Evolutionary conservation across 2,888 invertebrate genomes (phyloP).

Genomic region (Thymelicus lineola): DNA sequence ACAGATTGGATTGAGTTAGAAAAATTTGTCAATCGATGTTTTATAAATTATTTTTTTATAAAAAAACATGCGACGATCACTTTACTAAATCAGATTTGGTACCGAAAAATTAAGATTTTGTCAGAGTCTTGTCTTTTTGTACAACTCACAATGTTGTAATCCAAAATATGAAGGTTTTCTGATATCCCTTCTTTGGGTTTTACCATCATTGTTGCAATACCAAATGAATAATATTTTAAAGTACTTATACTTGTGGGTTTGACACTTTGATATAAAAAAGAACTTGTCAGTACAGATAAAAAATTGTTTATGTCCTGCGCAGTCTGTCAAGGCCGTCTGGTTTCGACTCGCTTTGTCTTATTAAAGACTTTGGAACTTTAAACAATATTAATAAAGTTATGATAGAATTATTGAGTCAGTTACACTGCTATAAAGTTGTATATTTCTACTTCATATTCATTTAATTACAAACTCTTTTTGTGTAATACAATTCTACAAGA

Average conservation of each 20-base stretch:
- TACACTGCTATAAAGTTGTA: background rate
- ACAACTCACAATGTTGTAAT: no score
- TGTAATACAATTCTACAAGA: no score
- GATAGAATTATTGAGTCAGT: background rate
- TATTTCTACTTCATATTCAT: background rate
- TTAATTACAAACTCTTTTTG: no score
- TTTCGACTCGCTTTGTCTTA: background rate
- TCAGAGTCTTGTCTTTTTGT: no score
- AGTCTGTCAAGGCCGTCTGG: slow-evolving; percentile 18
- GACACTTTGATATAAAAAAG: slow-evolving; percentile 12
- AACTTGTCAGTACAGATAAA: slow-evolving; percentile 16
- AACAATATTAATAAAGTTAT: slow-evolving; percentile 9
- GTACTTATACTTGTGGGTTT: slow-evolving; percentile 8
- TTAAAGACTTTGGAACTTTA: background rate
- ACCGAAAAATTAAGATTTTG: no score
- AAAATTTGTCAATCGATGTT: no score
- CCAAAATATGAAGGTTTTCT: no score
- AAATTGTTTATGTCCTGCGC: slow-evolving; percentile 25
- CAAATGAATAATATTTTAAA: background rate
- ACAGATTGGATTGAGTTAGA: no score
- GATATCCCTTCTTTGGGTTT: background rate
- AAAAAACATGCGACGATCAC: no score
- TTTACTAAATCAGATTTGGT: no score
- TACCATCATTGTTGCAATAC: background rate
- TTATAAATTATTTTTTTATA: no score